Conservation (phyloP, 1,140 invertebrate genomes). For the Propsilocerus akamusi region DNA sequence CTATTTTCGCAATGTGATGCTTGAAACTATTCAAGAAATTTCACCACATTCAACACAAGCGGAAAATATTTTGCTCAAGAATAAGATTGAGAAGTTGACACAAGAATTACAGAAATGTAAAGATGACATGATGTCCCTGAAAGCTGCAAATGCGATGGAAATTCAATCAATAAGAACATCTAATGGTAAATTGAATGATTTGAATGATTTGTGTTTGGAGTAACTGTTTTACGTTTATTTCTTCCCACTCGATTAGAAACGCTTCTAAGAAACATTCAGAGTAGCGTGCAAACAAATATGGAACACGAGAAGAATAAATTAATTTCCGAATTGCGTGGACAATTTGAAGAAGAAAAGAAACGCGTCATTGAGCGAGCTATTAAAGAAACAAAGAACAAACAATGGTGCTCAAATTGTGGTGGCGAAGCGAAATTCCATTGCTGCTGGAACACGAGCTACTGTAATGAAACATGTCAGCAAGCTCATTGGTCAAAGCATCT, state of each 20-base stretch:
- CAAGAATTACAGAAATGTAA: constrained; percentile 24
- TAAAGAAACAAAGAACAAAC: constrained; percentile 59
- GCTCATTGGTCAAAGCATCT: constrained; percentile 44
- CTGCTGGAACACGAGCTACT: constrained; percentile 91
- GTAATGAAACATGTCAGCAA: constrained; percentile 65
- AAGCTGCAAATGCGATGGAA: constrained; percentile 23
- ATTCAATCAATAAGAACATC: constrained; percentile 18
- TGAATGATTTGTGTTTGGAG: constrained; percentile 10
- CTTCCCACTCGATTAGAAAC: too few species aligned
- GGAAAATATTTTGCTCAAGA: constrained; percentile 30
- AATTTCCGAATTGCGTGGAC: constrained; percentile 35
- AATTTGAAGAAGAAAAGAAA: constrained; percentile 39
- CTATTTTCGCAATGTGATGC: constrained; percentile 32
- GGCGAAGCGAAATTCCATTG: constrained; percentile 81
- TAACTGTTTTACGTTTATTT: too few species aligned
- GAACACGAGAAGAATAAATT: constrained; percentile 42
- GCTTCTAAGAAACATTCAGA: constrained; percentile 16
- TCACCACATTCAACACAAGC: constrained; percentile 27
- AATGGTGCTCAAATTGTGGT: constrained; percentile 75
- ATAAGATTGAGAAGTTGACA: constrained; percentile 43
- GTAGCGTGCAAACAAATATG: constrained; percentile 44
- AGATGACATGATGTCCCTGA: too few species aligned
- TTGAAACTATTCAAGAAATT: constrained; percentile 35
- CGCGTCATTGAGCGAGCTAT: constrained; percentile 46
- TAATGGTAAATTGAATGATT: neutral